Base-by-base conservation (phyloP, 2,113 vertebrate species). In the Gallinago media region DNA sequence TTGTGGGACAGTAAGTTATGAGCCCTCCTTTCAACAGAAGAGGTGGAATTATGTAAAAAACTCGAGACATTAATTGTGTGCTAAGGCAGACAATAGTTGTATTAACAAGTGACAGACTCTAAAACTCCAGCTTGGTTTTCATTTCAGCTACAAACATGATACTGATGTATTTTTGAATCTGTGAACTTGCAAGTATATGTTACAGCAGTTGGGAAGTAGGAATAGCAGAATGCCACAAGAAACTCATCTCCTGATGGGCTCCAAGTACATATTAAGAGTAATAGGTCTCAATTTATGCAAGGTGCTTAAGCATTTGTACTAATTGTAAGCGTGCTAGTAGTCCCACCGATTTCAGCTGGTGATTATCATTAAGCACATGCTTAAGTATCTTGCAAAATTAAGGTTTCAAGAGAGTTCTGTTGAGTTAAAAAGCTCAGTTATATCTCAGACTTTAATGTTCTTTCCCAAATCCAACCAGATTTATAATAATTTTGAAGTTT, bases 341-440 rank as follows among this genome's bases (percentile, higher is more conserved):
- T 73, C 62, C 66, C 71, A 70, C 36, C 3, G 6, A n/a, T 92
- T 91, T 94, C 66, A 94, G 70, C 50, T 88, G 29, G 56, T 88
- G 81, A 88, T 96, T 91, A 83, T 59, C 67, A 34, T 93, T 91
- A 90, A 85, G 74, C 58, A 94, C 59, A 58, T 91, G 70, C 71
- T 92, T 89, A 88, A 85, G 71, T 58, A 66, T 85, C 81, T 83
- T 58, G 49, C 40, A 83, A 44, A 93, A 88, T 70, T 73, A 73
- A 87, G 63, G 46, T 49, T 90, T 79, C 63, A 88, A 81, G 74
- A 79, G 62, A 80, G 36, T 61, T 88, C 52, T 76, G 27, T 47
- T 75, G 75, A 82, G 73, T 72, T 92, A 56, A 47, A 94, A 89
- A 94, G 13, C 77, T 94, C 25, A 8, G 63, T 93, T 95, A 79